A percentile compares a stretch with the other conserved stretches of the same genome.
Evolutionary conservation across 2,113 vertebrate genomes (phyloP).

Genomic region (Tragelaphus buxtoni): DNA sequence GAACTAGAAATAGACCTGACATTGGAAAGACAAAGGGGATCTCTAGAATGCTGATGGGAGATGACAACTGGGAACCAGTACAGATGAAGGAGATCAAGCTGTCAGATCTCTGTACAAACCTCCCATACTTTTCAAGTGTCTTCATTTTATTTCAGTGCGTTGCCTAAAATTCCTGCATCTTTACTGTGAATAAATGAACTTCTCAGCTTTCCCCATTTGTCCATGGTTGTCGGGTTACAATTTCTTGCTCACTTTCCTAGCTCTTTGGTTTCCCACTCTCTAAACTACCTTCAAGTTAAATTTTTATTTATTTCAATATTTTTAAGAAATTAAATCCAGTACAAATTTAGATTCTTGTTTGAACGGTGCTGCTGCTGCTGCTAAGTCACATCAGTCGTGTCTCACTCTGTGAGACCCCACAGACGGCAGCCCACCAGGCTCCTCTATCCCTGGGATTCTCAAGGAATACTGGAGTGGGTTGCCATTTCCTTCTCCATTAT

Average conservation of each 20-base stretch:
- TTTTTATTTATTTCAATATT: constrained; percentile 3
- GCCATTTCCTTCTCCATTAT: neutral
- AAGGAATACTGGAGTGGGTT: neutral
- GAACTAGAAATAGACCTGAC: neutral
- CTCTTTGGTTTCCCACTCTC: neutral
- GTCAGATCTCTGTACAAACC: neutral
- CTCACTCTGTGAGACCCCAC: neutral
- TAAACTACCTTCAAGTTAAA: constrained; percentile 1
- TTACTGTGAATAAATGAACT: neutral
- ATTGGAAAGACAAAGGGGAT: neutral
- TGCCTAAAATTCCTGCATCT: neutral
- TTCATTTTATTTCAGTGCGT: neutral
- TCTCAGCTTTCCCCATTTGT: neutral
- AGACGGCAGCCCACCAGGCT: neutral
- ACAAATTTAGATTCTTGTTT: neutral
- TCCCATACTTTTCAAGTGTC: neutral
- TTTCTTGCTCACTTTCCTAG: neutral
- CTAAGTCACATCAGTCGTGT: neutral
- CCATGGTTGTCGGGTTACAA: neutral
- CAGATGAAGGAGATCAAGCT: neutral
- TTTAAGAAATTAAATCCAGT: neutral
- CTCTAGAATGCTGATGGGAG: neutral
- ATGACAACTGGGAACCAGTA: neutral
- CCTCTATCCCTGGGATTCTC: neutral
- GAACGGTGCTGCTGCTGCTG: neutral